Evolutionary conservation across 2,797 vertebrate species (phyloP).

Genomic region (Rhinogobio ventralis): DNA sequence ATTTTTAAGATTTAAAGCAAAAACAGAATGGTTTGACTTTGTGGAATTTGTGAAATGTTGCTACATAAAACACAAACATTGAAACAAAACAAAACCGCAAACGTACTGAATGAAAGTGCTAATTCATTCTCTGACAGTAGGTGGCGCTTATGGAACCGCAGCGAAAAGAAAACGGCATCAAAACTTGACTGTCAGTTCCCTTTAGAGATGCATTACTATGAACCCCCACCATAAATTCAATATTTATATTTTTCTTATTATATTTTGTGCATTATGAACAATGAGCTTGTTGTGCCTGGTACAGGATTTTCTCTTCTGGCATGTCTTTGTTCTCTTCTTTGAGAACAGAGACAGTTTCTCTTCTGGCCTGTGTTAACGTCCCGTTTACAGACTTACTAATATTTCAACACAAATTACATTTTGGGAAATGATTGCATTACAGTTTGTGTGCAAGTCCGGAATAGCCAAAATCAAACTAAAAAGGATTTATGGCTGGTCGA

Average conservation of each 20-base stretch:
- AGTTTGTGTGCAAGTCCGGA: neutral
- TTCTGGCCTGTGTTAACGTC: no score
- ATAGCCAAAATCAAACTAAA: neutral
- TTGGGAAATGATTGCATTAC: neutral
- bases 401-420: neutral
- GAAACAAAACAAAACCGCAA: no score
- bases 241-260: neutral
- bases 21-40: no score
- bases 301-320: neutral
- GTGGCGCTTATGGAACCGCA: no score
- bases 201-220: neutral
- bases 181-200: neutral
- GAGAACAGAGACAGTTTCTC: no score
- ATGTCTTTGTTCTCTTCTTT: neutral
- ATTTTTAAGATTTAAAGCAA: no score
- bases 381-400: neutral
- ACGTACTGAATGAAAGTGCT: neutral
- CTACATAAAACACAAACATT: no score
- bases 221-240: neutral
- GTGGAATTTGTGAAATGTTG: no score
- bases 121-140: no score
- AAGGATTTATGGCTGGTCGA: neutral
- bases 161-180: neutral
- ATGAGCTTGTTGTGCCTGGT: neutral
- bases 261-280: neutral